Evolutionary conservation across 2,888 invertebrate species (phyloP), one percentile per base, ranked within the genome.

Genomic region (Orthonevra nobilis): DNA sequence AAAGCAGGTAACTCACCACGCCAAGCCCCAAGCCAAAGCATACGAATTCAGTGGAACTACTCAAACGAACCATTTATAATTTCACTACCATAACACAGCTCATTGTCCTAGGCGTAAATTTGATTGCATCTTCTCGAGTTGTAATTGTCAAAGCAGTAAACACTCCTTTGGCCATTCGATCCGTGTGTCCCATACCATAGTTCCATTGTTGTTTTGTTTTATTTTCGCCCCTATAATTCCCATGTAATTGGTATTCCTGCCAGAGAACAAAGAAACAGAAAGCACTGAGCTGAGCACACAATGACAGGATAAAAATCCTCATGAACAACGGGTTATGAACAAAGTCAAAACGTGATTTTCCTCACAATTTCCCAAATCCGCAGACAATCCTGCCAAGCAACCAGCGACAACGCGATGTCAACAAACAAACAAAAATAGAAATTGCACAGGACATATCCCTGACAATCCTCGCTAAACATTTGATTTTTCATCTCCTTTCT

Each of bases 341-440:
- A 56, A 79, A 66, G 64, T 73, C 66, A 73, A 66, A 73, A 79
- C 79, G 73, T 79, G 79, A 73, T 79, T 79, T 79, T 79, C 73
- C 61, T 73, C 61, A 54, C 79, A 79, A 79, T 73, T 73, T 73
- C 61, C 79, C 66, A 73, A 79, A 79, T 79, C 66, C 66, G 32
- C 42, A 60, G 40, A 66, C 66, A 66, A 66, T 66, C 46, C 17
- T 17, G 23, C 23, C 50, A 61, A 61, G 42, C 42, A 58, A 58
- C n/a, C n/a, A n/a, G n/a, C n/a, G n/a, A n/a, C n/a, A n/a, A n/a
- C n/a, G n/a, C n/a, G n/a, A n/a, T n/a, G n/a, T n/a, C n/a, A n/a
- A 50, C 44, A 64, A 64, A 70, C 70, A 70, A 64, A 77, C 48
- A 70, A 60, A 52, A 63, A 63, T 56, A n/a, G n/a, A n/a, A n/a